A percentile compares a stretch with the other conserved stretches of the same genome.
Conservation (phyloP, 2,888 invertebrate species). For the Galerucella nymphaeae region DNA sequence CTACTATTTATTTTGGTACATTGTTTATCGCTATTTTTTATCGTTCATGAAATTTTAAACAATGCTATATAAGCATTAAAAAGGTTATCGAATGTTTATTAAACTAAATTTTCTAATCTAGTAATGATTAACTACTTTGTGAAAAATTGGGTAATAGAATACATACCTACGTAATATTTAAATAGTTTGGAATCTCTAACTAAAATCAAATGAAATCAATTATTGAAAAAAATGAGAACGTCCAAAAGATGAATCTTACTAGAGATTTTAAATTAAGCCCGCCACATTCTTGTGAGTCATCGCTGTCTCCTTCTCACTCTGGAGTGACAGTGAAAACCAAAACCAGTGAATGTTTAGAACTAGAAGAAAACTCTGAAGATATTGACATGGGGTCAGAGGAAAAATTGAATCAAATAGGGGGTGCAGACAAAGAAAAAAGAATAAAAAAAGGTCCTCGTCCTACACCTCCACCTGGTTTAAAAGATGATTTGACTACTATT, state of each 20-base stretch:
- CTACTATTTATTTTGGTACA: too few species aligned
- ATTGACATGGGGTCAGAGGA: slow-evolving; percentile 13
- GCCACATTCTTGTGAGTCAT: not conserved
- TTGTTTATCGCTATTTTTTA: too few species aligned
- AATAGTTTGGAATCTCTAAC: not conserved
- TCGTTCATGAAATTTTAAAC: too few species aligned
- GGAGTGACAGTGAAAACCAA: slow-evolving; percentile 12
- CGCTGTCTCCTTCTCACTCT: not conserved
- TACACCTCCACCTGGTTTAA: slow-evolving; percentile 37
- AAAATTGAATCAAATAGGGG: slow-evolving; percentile 13
- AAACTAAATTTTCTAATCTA: too few species aligned
- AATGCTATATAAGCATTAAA: too few species aligned
- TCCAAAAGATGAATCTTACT: not conserved
- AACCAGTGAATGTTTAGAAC: not conserved
- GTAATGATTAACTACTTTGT: too few species aligned
- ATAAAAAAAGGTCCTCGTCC: slow-evolving; percentile 17
- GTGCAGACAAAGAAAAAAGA: slow-evolving; percentile 29
- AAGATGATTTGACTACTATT: slow-evolving; percentile 48
- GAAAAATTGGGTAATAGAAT: not conserved
- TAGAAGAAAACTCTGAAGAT: too few species aligned
- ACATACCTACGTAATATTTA: not conserved
- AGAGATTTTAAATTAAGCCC: slow-evolving; percentile 5
- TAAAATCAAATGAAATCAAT: not conserved
- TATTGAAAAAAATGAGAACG: not conserved
- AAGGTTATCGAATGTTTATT: too few species aligned